These are phyloP conservation scores for Callorhinus ursinus DNA, from an alignment of 2,113 vertebrate genomes.

Conservation along the genomic window DNA sequence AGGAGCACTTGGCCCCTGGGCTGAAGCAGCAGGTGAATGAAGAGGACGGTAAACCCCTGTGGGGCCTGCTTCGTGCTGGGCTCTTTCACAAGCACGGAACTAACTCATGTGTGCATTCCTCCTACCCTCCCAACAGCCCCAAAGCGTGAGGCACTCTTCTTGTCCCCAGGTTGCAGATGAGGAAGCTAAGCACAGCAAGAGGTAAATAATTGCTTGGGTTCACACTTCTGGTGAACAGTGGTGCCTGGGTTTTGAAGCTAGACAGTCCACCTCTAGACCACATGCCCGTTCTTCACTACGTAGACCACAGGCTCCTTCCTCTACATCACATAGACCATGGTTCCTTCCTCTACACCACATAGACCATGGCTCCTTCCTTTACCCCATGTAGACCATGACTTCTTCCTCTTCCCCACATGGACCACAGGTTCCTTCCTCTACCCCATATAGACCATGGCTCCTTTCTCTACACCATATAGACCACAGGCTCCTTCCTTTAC, in stretches of 20 bases:
- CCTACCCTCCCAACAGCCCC: background rate
- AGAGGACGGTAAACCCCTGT: too few species aligned
- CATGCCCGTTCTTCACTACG: too few species aligned
- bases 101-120: background rate
- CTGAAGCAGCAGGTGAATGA: background rate
- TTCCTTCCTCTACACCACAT: background rate
- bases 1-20: background rate
- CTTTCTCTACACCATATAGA: background rate
- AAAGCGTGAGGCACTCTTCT: background rate
- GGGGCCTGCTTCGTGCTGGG: background rate
- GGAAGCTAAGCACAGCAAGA: background rate
- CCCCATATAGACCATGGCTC: background rate
- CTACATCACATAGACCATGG: background rate
- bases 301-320: background rate
- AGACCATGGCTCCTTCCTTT: background rate
- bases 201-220: rapidly evolving
- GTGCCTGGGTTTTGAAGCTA: background rate
- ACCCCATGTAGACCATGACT: background rate
- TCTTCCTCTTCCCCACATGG: background rate
- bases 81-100: background rate
- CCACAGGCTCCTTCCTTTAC: background rate
- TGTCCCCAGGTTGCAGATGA: background rate
- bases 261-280: background rate
- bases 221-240: too few species aligned
- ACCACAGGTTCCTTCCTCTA: background rate